A percentile compares a stretch with the other conserved stretches of the same genome.
Evolutionary conservation across 1,140 invertebrate species (phyloP).

Genomic region (Diplogasteroides magnus): DNA sequence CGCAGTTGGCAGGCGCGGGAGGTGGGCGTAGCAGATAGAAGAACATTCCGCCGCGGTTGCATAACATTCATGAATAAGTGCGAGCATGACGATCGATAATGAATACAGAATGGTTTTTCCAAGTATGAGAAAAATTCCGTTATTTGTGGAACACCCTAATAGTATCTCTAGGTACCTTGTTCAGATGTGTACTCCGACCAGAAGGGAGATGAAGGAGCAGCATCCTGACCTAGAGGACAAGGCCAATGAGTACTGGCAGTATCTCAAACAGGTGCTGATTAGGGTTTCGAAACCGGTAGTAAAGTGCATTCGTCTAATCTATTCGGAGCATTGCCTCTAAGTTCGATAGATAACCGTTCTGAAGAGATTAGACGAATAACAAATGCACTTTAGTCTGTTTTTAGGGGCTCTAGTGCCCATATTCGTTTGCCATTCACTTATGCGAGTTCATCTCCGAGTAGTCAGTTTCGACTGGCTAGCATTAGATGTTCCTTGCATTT

Average conservation of each 20-base stretch:
- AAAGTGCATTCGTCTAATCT: too few relatives aligned
- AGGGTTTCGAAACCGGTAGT: too few relatives aligned
- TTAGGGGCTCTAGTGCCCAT: neutral
- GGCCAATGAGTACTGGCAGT: slow-evolving; percentile 17
- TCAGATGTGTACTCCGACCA: slow-evolving; percentile 17
- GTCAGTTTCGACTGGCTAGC: too few relatives aligned
- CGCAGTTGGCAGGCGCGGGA: too few relatives aligned
- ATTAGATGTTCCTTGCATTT: too few relatives aligned
- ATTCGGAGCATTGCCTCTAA: neutral
- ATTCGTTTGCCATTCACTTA: neutral
- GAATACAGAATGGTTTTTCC: too few relatives aligned
- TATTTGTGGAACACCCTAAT: too few relatives aligned
- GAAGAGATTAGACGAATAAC: neutral
- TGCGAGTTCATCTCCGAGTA: neutral
- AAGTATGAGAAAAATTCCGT: too few relatives aligned
- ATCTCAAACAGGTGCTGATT: slow-evolving; percentile 22
- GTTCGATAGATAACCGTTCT: neutral
- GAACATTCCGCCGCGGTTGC: too few relatives aligned
- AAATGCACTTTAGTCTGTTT: neutral
- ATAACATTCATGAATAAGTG: too few relatives aligned
- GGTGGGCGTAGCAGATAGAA: too few relatives aligned
- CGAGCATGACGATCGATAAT: too few relatives aligned
- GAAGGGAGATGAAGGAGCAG: slow-evolving; percentile 15
- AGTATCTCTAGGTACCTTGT: slow-evolving; percentile 1
- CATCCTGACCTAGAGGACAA: slow-evolving; percentile 15